Percentiles rank a stretch among this genome's conserved stretches.
Conservation (phyloP, 2,888 invertebrate genomes). For the Aphidoletes aphidimyza region DNA sequence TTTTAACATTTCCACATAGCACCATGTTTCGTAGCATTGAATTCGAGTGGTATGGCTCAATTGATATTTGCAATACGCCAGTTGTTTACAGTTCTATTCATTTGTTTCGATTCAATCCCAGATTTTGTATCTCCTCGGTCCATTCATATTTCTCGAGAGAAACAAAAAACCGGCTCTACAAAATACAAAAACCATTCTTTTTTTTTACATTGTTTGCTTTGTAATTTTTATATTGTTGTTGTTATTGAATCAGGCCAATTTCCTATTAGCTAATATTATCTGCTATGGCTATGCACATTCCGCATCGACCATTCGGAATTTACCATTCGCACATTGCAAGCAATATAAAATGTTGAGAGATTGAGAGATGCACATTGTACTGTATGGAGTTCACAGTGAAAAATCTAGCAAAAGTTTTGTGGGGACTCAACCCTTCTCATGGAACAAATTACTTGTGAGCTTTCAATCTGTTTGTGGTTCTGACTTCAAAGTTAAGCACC, state of each 20-base stretch:
- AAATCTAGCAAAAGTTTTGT: background rate
- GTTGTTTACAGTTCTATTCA: background rate
- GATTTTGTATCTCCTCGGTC: too few species aligned
- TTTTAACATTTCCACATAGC: background rate
- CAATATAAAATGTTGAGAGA: background rate
- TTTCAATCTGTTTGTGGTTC: background rate
- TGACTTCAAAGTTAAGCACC: slow-evolving; percentile 1
- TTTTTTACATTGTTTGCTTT: background rate
- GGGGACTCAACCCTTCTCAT: background rate
- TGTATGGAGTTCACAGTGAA: too few species aligned
- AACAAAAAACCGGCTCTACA: background rate
- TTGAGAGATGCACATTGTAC: background rate
- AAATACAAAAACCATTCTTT: background rate
- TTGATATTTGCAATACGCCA: too few species aligned
- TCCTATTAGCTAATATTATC: slow-evolving; percentile 10
- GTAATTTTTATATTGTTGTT: background rate
- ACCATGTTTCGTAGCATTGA: background rate
- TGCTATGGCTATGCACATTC: background rate
- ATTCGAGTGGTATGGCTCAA: background rate
- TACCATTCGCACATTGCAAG: background rate
- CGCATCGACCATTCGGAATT: too few species aligned
- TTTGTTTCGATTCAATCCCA: slow-evolving; percentile 6
- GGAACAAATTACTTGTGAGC: background rate
- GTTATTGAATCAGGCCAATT: slow-evolving; percentile 1
- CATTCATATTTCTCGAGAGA: background rate